Evolutionary conservation across 2,113 vertebrate genomes (phyloP).

Genomic region (Petaurus breviceps): DNA sequence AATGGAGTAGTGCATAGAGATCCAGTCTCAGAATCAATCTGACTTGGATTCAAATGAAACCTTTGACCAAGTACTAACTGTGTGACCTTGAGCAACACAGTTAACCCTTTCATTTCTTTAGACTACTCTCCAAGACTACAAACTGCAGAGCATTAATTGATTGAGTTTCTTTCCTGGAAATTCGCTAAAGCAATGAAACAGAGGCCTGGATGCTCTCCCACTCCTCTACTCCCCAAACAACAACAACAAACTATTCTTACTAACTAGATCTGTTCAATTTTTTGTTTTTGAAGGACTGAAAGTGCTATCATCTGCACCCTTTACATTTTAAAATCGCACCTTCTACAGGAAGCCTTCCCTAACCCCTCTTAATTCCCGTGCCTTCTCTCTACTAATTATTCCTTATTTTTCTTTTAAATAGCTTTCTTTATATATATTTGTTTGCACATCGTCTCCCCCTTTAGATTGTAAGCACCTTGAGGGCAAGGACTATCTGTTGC

Average conservation of each 20-base stretch:
- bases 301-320: not conserved
- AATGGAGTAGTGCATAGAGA: not conserved
- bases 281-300: not conserved
- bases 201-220: not conserved
- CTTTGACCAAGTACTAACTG: not conserved
- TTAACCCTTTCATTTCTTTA: not conserved
- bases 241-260: not conserved
- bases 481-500: not conserved
- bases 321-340: not conserved
- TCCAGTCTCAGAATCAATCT: not conserved
- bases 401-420: not conserved
- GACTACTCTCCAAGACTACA: not conserved
- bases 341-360: not conserved
- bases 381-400: not conserved
- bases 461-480: not conserved
- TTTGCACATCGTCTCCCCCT: not conserved
- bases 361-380: not conserved
- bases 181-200: not conserved
- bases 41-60: not conserved
- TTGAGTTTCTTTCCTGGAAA: not conserved
- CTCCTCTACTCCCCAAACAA: not conserved
- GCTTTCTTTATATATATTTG: not conserved
- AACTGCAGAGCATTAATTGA: not conserved
- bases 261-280: not conserved
- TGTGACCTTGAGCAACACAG: not conserved